A percentile compares a stretch with the other conserved stretches of the same genome.
These are phyloP conservation scores for Xanthostigma xanthostigma DNA, from an alignment of 2,888 invertebrate genomes.

Conservation along the genomic window DNA sequence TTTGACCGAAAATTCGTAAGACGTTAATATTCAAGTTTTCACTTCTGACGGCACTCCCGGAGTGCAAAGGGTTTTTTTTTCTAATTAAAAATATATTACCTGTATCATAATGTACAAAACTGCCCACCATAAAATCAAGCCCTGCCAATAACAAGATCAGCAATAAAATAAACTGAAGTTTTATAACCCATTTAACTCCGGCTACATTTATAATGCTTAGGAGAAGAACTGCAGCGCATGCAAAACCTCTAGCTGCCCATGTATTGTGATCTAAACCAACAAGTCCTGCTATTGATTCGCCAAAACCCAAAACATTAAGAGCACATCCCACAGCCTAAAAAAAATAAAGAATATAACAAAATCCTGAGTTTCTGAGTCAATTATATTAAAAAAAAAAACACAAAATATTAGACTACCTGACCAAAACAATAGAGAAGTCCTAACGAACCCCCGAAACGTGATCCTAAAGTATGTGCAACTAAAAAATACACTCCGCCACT, in stretches of 20 bases:
- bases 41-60: too few species aligned
- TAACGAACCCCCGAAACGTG: constrained; percentile 82
- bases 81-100: too few species aligned
- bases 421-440: constrained; percentile 93
- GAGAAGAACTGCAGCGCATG: constrained; percentile 70
- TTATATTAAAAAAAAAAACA: neutral
- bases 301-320: constrained; percentile 90
- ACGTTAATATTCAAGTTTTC: too few species aligned
- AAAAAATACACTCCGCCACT: constrained; percentile 97
- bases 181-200: constrained; percentile 96
- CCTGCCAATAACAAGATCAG: constrained; percentile 77
- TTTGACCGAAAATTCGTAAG: too few species aligned
- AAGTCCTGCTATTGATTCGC: constrained; percentile 85
- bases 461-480: constrained; percentile 85
- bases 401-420: constrained; percentile 44
- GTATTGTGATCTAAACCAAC: constrained; percentile 52
- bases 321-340: constrained; percentile 91
- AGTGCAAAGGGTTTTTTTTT: too few species aligned
- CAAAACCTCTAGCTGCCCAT: constrained; percentile 79
- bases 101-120: constrained; percentile 60
- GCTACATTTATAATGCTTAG: constrained; percentile 86
- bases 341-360: constrained; percentile 13
- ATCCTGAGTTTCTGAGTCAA: neutral
- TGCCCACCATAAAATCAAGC: constrained; percentile 86
- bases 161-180: constrained; percentile 79